Evolutionary conservation across 2,113 vertebrate species (phyloP).

Genomic region (Rhinopomastus cyanomelas): DNA sequence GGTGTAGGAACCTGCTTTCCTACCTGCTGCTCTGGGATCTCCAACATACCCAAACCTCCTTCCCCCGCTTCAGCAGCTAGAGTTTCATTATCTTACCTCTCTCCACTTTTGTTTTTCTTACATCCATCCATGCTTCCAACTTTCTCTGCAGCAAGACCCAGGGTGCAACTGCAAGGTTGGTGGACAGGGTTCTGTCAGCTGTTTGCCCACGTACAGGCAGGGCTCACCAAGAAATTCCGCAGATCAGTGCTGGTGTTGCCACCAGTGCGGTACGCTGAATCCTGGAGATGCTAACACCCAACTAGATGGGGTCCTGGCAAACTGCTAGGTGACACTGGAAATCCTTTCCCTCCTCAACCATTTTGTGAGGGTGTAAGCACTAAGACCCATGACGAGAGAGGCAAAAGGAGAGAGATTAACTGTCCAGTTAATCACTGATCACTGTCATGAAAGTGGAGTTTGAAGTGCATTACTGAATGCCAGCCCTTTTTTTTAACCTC

Average conservation of each 20-base stretch:
- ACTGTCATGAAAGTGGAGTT: not conserved
- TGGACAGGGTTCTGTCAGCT: not conserved
- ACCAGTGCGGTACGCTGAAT: not conserved
- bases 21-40: not conserved
- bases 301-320: not conserved
- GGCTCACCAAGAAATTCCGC: not conserved
- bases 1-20: not conserved
- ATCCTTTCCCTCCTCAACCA: not conserved
- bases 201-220: not conserved
- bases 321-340: not conserved
- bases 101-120: not conserved
- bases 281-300: accelerated
- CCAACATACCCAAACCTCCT: not conserved
- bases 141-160: not conserved
- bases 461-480: not conserved
- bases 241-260: not conserved
- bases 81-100: not conserved
- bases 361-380: not conserved
- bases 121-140: not conserved
- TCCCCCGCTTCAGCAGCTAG: not conserved
- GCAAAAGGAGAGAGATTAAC: not conserved
- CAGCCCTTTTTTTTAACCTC: not conserved
- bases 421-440: not conserved
- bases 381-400: not conserved
- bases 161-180: accelerated